These are phyloP conservation scores for Lydus trimaculatus DNA, from an alignment of 2,888 invertebrate genomes.

Conservation along the genomic window DNA sequence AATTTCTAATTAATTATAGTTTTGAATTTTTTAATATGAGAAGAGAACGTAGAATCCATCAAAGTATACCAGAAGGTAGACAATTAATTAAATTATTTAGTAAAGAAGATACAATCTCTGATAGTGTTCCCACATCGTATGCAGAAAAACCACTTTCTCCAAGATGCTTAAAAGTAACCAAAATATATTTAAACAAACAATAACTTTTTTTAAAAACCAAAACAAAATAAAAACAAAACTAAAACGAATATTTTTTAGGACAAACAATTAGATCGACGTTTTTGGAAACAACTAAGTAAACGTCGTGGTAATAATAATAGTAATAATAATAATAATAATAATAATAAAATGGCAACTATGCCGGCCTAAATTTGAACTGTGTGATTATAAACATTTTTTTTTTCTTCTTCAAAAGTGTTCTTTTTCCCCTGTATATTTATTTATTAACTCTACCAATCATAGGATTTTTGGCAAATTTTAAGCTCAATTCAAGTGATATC, in stretches of 20 bases:
- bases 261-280: slow-evolving; percentile 77
- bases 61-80: slow-evolving; percentile 58
- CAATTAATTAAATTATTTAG: slow-evolving; percentile 60
- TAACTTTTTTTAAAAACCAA: background rate
- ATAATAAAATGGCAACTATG: slow-evolving; percentile 45
- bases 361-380: slow-evolving; percentile 43
- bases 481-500: slow-evolving; percentile 49
- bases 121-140: slow-evolving; percentile 57
- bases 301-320: slow-evolving; percentile 67
- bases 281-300: slow-evolving; percentile 82
- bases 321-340: no score
- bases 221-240: background rate
- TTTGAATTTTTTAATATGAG: slow-evolving; percentile 63
- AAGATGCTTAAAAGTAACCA: slow-evolving; percentile 65
- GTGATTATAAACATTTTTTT: background rate
- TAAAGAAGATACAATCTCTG: slow-evolving; percentile 53
- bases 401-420: slow-evolving; percentile 13
- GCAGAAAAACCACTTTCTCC: slow-evolving; percentile 65
- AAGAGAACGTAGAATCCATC: slow-evolving; percentile 60
- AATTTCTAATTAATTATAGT: slow-evolving; percentile 47
- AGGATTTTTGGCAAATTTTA: slow-evolving; percentile 27
- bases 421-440: slow-evolving; percentile 7
- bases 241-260: slow-evolving; percentile 64
- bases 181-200: background rate
- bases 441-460: no score